Evolutionary conservation across 1,140 invertebrate genomes (phyloP), one percentile per base, ranked within the genome.

Genomic region (Thrips palmi): DNA sequence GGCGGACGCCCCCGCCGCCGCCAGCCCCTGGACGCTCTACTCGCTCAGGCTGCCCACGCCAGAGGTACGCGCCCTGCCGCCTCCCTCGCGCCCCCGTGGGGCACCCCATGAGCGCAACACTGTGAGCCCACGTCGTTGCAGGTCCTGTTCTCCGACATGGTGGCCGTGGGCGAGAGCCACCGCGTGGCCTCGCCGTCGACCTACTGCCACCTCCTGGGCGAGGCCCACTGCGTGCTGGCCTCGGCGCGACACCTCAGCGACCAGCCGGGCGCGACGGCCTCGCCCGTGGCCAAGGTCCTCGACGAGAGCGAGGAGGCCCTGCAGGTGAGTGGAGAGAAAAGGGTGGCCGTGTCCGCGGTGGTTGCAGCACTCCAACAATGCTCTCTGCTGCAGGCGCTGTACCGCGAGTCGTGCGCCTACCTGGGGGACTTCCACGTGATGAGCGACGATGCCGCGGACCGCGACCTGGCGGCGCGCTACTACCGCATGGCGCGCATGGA

Each of bases 11-110:
- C n/a, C n/a, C n/a, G n/a, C n/a, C n/a, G n/a, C n/a, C n/a, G n/a
- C n/a, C n/a, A n/a, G n/a, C n/a, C n/a, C 46, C 40, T 77, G 75
- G 71, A 77, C 74, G 1, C 49, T 78, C 5, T 78, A 79, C 45
- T 68, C 65, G 10, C 49, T 80, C 17, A 65, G 65, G 41, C 46
- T 75, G 30, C 74, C 74, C 0, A 57, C 56, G 2, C 58, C 69
- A 3, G 63, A 66, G n/a, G n/a, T n/a, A n/a, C n/a, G n/a, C n/a
- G n/a, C n/a, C n/a, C n/a, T n/a, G n/a, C n/a, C n/a, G n/a, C n/a
- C n/a, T n/a, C n/a, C n/a, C n/a, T n/a, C n/a, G n/a, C n/a, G n/a
- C n/a, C n/a, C n/a, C n/a, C n/a, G n/a, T n/a, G n/a, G n/a, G n/a
- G n/a, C n/a, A n/a, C n/a, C n/a, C n/a, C n/a, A n/a, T n/a, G n/a